Evolutionary conservation across 2,797 vertebrate genomes (phyloP).

Genomic region (Gallinago solitaria): DNA sequence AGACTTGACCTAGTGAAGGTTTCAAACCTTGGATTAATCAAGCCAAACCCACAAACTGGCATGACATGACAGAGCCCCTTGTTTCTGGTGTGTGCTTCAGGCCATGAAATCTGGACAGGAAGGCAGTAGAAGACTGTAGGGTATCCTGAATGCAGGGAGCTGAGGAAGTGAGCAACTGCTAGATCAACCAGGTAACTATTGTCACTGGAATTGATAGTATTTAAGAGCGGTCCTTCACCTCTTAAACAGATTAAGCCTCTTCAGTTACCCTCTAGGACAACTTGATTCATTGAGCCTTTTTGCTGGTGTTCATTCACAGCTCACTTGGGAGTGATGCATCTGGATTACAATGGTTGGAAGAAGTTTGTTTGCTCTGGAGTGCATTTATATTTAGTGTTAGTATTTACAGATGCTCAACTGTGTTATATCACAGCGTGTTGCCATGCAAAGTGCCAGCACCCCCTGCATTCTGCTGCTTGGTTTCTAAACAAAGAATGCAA

Average conservation of each 20-base stretch:
- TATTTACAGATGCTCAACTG: neutral
- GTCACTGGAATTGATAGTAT: neutral
- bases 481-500: conserved; percentile 44
- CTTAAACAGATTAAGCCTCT: neutral
- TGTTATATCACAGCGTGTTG: neutral
- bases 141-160: neutral
- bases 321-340: neutral
- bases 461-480: neutral
- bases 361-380: conserved; percentile 41
- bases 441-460: neutral
- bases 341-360: neutral
- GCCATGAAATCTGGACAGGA: neutral
- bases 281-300: neutral
- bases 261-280: neutral
- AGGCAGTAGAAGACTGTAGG: neutral
- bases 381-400: neutral
- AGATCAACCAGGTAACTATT: neutral
- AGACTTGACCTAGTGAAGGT: neutral
- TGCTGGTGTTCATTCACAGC: neutral
- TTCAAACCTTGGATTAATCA: neutral
- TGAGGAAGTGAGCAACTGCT: neutral
- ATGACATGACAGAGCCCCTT: fast-evolving
- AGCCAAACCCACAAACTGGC: neutral
- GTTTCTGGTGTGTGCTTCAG: neutral
- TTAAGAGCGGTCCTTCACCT: neutral